Base-by-base conservation (phyloP, 2,113 vertebrate genomes). In the Leptobrachium ailaonicum region DNA sequence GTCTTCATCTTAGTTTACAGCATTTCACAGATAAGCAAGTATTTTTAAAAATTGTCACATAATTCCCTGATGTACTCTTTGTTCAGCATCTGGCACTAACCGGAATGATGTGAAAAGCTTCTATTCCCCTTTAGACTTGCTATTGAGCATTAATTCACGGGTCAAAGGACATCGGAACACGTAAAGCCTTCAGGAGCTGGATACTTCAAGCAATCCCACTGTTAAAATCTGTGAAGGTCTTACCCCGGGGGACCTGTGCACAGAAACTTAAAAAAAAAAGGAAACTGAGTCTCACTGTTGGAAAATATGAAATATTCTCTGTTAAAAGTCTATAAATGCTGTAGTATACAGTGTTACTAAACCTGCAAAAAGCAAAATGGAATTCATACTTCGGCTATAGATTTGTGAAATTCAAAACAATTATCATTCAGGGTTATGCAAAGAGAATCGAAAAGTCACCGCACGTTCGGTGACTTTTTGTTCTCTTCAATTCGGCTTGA, bases 101-200 rank as follows among this genome's bases (percentile, higher is more conserved):
- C 73, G 71, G 71, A 62, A 81, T 68, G 53, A 75, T 81, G 79
- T 81, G 79, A 81, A 79, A 81, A 81, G 79, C 79, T 75, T 81
- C 67, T 66, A 47, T 73, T 69, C 79, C 71, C 72, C 79, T 68
- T 81, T 58, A 75, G 79, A 81, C 41, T n/a, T 69, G 71, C 79
- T 63, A 81, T 69, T 75, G 79, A 81, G 79, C 79, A 75, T 81
- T 75, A 81, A 81, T 81, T 75, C 79, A 81, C 62, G 79, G 79
- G 79, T 81, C 79, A 81, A 81, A 81, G 79, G 64, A 75, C 53
- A 81, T 69, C 50, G 47, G 71, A 75, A 81, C 79, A 81, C 64
- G 54, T 60, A 75, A 81, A 75, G 42, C 79, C 72, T 81, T 81
- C 79, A 81, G 73, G 72, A 67, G 71, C 14, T 20, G 43, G 53